These are phyloP conservation scores for Lophius piscatorius DNA, from an alignment of 2,113 vertebrate species.

Conservation along the genomic window DNA sequence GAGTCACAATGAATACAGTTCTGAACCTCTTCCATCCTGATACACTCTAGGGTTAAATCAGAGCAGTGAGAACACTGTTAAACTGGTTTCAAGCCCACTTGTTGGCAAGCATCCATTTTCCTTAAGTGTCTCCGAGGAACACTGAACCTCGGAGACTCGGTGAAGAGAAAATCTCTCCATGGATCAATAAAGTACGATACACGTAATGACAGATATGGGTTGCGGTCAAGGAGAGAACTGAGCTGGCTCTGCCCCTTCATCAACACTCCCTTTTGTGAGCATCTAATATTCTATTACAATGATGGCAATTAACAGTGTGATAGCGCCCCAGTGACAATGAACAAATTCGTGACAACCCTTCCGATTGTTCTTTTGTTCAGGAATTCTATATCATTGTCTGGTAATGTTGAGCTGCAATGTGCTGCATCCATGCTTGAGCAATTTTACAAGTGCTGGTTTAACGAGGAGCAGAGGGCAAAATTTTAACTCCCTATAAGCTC, in stretches of 20 bases:
- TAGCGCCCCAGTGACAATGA: conserved; percentile 74
- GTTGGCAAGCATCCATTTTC: conserved; percentile 46
- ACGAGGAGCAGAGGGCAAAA: conserved; percentile 73
- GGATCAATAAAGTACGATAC: conserved; percentile 55
- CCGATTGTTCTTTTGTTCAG: conserved; percentile 75
- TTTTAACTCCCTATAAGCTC: conserved; percentile 69
- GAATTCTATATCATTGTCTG: conserved; percentile 76
- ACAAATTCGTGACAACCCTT: conserved; percentile 78
- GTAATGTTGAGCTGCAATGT: conserved; percentile 64
- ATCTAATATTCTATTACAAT: conserved; percentile 76
- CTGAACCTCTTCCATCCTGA: conserved; percentile 16
- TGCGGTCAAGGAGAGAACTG: conserved; percentile 64
- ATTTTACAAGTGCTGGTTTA: conserved; percentile 75
- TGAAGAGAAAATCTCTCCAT: conserved; percentile 17
- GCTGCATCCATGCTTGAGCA: conserved; percentile 68
- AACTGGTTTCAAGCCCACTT: conserved; percentile 45
- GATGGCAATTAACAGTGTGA: conserved; percentile 74
- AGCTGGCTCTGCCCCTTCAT: conserved; percentile 59
- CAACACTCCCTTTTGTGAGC: conserved; percentile 57
- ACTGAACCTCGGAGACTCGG: conserved; percentile 2
- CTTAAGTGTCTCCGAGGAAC: conserved; percentile 39
- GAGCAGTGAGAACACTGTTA: conserved; percentile 15
- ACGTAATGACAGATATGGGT: conserved; percentile 58
- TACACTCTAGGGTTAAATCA: conserved; percentile 12
- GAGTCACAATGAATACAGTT: conserved; percentile 17